phyloP scores from a whole-genome alignment of 2,888 invertebrate species.

The Hofmannophila pseudospretella region DNA sequence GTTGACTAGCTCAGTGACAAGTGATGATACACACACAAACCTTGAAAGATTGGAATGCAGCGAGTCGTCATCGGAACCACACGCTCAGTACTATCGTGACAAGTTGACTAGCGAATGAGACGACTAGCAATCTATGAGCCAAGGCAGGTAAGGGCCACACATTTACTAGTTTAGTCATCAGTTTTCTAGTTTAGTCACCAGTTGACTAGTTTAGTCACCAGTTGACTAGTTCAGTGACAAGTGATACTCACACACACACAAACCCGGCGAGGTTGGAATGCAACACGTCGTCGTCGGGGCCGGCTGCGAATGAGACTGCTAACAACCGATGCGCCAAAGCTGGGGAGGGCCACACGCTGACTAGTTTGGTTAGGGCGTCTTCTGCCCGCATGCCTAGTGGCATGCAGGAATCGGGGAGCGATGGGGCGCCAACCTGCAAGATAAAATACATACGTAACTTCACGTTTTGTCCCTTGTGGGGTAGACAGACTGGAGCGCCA shows the following conservation, averaged over 20 bases:
- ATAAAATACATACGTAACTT: too few relatives aligned
- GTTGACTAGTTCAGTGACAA: neutral
- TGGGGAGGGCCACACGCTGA: conserved; percentile 85
- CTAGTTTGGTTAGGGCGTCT: conserved; percentile 94
- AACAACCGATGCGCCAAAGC: conserved; percentile 92
- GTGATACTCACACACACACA: conserved; percentile 89
- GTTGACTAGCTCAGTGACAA: too few relatives aligned
- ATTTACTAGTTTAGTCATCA: conserved; percentile 91
- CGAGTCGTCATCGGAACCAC: too few relatives aligned
- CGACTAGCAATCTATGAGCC: conserved; percentile 91
- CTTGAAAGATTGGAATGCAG: too few relatives aligned
- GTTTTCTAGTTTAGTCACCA: neutral
- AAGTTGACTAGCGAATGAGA: conserved; percentile 94
- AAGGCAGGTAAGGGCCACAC: conserved; percentile 87
- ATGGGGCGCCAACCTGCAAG: conserved; percentile 89
- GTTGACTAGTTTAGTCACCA: neutral
- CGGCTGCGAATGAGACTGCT: conserved; percentile 91
- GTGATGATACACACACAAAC: too few relatives aligned
- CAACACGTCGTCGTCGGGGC: conserved; percentile 90
- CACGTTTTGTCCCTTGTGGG: too few relatives aligned
- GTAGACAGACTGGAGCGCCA: too few relatives aligned
- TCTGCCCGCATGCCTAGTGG: conserved; percentile 96
- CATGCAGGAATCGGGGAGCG: conserved; percentile 96
- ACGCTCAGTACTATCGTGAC: too few relatives aligned
- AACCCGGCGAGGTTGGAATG: conserved; percentile 89